Evolutionary conservation across 2,888 invertebrate genomes (phyloP).

Genomic region (Cistogaster globosa): DNA sequence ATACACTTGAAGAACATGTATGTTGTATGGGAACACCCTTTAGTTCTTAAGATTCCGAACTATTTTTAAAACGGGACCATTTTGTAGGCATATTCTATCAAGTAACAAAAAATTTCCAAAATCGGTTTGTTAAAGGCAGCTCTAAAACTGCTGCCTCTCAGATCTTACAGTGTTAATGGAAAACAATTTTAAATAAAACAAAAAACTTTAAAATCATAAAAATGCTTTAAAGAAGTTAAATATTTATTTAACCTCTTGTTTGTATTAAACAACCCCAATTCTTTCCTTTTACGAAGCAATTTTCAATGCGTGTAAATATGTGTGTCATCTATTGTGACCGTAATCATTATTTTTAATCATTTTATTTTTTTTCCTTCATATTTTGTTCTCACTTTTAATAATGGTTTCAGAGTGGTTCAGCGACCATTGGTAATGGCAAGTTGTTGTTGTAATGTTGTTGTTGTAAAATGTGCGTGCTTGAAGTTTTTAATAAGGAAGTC

Average conservation of each 20-base stretch:
- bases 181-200: too few species aligned
- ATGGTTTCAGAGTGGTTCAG: constrained; percentile 34
- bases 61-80: too few species aligned
- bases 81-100: too few species aligned
- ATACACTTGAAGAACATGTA: too few species aligned
- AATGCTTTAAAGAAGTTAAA: neutral
- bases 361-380: constrained; percentile 5
- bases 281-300: neutral
- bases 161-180: too few species aligned
- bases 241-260: neutral
- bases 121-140: too few species aligned
- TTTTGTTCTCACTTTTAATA: neutral
- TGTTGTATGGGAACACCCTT: too few species aligned
- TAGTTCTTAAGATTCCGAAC: too few species aligned
- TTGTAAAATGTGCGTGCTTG: constrained; percentile 46
- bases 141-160: too few species aligned
- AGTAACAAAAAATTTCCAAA: too few species aligned
- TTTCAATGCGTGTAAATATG: neutral
- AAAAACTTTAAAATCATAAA: neutral
- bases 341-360: constrained; percentile 45
- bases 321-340: neutral
- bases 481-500: constrained; percentile 17
- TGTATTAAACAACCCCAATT: neutral
- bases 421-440: neutral
- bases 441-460: neutral